phyloP scores from a whole-genome alignment of 2,888 invertebrate genomes.

The Cephonodes hylas region DNA sequence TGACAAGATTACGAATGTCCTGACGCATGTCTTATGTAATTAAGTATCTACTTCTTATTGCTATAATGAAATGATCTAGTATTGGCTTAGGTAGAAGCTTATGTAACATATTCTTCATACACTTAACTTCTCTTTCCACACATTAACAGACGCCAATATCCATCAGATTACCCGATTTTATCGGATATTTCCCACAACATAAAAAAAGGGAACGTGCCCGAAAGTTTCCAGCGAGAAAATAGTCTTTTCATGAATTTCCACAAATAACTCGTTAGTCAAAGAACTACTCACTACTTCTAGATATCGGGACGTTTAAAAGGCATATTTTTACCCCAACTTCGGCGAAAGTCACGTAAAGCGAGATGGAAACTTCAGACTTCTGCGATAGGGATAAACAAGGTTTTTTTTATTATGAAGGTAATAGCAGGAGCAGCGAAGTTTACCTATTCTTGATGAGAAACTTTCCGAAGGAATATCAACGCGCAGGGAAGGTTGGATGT shows the following conservation, averaged over 20 bases:
- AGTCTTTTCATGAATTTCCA: neutral
- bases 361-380: constrained; percentile 25
- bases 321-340: neutral
- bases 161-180: no score
- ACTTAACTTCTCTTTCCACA: no score
- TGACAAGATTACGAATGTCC: no score
- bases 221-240: neutral
- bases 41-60: no score
- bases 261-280: neutral
- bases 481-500: neutral
- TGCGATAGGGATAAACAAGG: constrained; percentile 26
- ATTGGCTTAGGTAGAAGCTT: no score
- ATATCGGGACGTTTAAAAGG: neutral
- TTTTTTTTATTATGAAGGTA: constrained; percentile 20
- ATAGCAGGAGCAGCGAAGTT: neutral
- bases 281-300: neutral
- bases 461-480: neutral
- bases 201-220: neutral
- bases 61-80: no score
- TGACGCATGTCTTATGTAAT: no score
- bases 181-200: no score
- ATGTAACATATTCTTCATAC: no score
- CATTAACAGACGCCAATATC: no score
- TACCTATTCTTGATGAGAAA: neutral
- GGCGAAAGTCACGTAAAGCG: constrained; percentile 22